Base-by-base conservation (phyloP, 2,888 invertebrate genomes). In the Cybosia mesomella region DNA sequence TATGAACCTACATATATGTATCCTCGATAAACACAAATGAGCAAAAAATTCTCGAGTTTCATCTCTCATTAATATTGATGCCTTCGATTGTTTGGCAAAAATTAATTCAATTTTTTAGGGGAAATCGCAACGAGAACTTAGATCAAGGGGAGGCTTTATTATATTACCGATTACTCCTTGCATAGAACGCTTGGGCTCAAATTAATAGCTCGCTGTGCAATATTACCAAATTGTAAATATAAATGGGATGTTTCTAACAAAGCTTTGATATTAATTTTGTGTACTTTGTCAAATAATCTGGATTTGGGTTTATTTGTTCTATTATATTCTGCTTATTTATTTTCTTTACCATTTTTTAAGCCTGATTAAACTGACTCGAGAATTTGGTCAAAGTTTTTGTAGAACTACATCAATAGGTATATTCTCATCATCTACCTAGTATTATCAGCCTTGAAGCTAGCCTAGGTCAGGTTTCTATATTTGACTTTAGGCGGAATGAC, bases 101-200 rank as follows among this genome's bases (percentile, higher is more conserved):
- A 92, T 91, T 91, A 91, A 92, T 92, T 91, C 89, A 91, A 91
- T 92, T 92, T 62, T 91, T 90, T 84, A 82, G 85, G 88, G 87
- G 85, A 89, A 91, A 90, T 87, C 80, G 79, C 83, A 86, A 81
- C 74, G 81, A 83, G 80, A 74, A 72, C 73, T 81, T 82, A 84
- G 82, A 64, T 72, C 71, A 81, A 88, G 89, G 84, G 84, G 81
- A 75, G 73, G 80, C 86, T 89, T 91, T 93, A 93, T 93, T 92
- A 91, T 89, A 92, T 93, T 92, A 93, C 91, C 82, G 90, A 91
- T 91, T 92, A 87, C 89, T 87, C 87, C 88, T 91, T 89, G 82
- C 85, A 83, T 72, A 74, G 72, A 76, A 76, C 77, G 81, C 85
- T 85, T 87, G 86, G 85, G 84, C 84, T 88, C 85, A 83, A 89